Conservation (phyloP, 2,797 vertebrate species). For the Acanthurus tractus region DNA sequence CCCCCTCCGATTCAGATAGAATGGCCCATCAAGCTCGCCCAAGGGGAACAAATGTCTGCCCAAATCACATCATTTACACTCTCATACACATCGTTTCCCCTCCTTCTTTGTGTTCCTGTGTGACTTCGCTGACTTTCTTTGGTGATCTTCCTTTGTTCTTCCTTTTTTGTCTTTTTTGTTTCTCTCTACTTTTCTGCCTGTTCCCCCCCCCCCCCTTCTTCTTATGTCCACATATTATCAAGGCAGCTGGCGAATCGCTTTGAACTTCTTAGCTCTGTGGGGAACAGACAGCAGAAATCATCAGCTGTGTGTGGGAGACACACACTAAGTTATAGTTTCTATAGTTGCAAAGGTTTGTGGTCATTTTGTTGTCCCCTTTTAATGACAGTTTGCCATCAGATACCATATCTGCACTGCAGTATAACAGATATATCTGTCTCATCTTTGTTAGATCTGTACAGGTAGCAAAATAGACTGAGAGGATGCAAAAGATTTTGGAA, state of each 20-base stretch:
- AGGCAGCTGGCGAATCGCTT: constrained; percentile 16
- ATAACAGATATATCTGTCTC: background rate
- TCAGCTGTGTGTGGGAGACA: constrained; percentile 19
- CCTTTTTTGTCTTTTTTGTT: constrained; percentile 16
- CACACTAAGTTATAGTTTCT: constrained; percentile 27
- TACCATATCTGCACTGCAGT: constrained; percentile 4
- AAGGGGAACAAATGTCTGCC: constrained; percentile 66
- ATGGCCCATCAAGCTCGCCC: constrained; percentile 63
- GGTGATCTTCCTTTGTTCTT: constrained; percentile 42
- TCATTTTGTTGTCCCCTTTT: constrained; percentile 33
- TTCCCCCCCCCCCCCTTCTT: constrained; percentile 1
- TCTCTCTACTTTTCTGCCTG: background rate
- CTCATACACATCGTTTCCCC: constrained; percentile 59
- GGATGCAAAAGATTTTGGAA: constrained; percentile 16
- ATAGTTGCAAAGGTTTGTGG: constrained; percentile 24
- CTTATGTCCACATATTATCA: constrained; percentile 22
- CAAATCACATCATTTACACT: constrained; percentile 74
- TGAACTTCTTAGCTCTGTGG: constrained; percentile 11
- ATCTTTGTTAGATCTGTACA: background rate
- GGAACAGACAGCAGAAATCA: constrained; percentile 27
- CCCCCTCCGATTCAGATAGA: constrained; percentile 50
- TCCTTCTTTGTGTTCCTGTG: constrained; percentile 55
- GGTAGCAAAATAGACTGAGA: constrained; percentile 19
- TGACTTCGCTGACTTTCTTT: constrained; percentile 36
- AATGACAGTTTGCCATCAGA: constrained; percentile 20